A percentile compares a stretch with the other conserved stretches of the same genome.
Conservation (phyloP, 2,113 vertebrate genomes). For the Poeciliopsis occidentalis region DNA sequence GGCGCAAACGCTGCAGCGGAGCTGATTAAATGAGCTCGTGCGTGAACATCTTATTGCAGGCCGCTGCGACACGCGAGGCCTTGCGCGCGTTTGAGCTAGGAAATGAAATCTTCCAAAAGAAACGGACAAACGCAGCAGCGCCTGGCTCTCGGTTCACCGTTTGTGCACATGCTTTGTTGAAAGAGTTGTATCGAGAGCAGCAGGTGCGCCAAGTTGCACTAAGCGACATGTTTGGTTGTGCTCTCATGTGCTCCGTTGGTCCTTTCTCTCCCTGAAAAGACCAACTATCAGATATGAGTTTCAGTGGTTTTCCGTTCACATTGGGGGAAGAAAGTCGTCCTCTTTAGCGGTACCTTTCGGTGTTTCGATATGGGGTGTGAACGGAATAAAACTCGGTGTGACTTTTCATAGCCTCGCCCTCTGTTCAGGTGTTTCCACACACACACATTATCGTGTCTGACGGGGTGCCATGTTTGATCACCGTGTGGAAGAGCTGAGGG, state of each 20-base stretch:
- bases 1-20: neutral
- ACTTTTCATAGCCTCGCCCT: no score
- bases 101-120: constrained; percentile 11
- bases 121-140: neutral
- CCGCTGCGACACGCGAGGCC: neutral
- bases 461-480: neutral
- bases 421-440: no score
- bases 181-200: constrained; percentile 17
- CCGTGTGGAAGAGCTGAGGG: neutral
- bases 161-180: constrained; percentile 10
- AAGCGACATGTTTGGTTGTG: no score
- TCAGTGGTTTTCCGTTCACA: no score
- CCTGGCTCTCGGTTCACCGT: neutral
- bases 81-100: neutral
- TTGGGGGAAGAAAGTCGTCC: no score
- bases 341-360: no score
- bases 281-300: no score
- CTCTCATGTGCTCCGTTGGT: no score
- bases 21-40: constrained; percentile 21
- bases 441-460: neutral
- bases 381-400: no score
- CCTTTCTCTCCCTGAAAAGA: no score
- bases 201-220: no score
- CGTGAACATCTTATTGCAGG: constrained; percentile 23
- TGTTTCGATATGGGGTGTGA: no score